Evolutionary conservation across 2,888 invertebrate species (phyloP), one percentile per base, ranked within the genome.

Genomic region (Diaprepes abbreviatus): DNA sequence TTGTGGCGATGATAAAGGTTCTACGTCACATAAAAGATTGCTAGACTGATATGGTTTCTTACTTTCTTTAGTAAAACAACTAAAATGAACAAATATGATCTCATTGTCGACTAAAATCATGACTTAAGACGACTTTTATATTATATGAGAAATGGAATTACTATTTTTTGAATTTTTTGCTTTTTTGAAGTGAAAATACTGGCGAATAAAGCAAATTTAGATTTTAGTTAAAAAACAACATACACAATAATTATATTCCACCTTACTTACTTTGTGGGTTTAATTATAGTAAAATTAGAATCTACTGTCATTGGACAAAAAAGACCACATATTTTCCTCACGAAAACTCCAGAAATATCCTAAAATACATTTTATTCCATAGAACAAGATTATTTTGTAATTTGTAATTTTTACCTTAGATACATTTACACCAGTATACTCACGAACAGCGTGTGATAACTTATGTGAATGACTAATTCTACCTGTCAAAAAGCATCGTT

Each of bases 401-500:
- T 54, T 3, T 54, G 6, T 12, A 54, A 24, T 43, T 16, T 6
- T 24, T 35, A 66, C 66, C 19, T 66, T 71, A 1, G 59, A 64
- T 12, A 31, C 86, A 80, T 85, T 84, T 4, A 83, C 83, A 77
- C 21, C 21, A 43, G 89, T 90, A 79, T 89, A 89, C 81, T 91
- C 91, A 77, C 89, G 87, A 80, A 90, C 87, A 2, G 89, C 88
- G 83, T 92, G 92, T 50, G 87, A 87, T 40, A 89, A 79, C 81
- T 91, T 91, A 79, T 92, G 92, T 33, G 87, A 87, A 75, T 87
- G 86, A 68, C 86, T 88, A 21, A 83, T 85, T 76, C 86, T 85
- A 1, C 90, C 90, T 65, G 86, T 85, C 67, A 91, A 87, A 82
- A 91, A 92, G 81, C 92, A 92, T 31, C 85, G 83, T 80, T 91